Conservation (phyloP, 1,140 invertebrate genomes). For the Onthophagus taurus region DNA sequence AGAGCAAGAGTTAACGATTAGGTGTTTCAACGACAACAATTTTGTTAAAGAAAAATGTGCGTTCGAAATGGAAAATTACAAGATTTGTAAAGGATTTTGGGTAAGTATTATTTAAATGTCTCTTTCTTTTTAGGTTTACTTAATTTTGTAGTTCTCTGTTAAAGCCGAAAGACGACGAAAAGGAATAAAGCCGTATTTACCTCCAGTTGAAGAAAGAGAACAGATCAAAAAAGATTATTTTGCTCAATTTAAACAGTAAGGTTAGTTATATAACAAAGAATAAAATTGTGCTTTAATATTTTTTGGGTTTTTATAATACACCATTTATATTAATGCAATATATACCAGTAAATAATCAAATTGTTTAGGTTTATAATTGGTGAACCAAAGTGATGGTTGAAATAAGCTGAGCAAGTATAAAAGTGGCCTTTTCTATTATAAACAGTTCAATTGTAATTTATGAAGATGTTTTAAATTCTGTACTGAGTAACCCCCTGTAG, state of each 20-base stretch:
- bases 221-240: slow-evolving; percentile 41
- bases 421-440: too few relatives aligned
- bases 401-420: too few relatives aligned
- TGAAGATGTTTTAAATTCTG: too few relatives aligned
- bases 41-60: slow-evolving; percentile 51
- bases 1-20: slow-evolving; percentile 50
- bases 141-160: slow-evolving; percentile 4
- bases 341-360: too few relatives aligned
- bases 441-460: too few relatives aligned
- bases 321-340: too few relatives aligned
- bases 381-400: too few relatives aligned
- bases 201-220: slow-evolving; percentile 41
- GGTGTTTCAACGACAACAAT: slow-evolving; percentile 49
- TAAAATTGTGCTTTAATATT: background rate
- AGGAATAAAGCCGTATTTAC: slow-evolving; percentile 42
- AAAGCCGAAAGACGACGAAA: slow-evolving; percentile 37
- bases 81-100: slow-evolving; percentile 43
- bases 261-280: slow-evolving; percentile 3
- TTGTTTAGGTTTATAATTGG: too few relatives aligned
- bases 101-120: slow-evolving; percentile 18
- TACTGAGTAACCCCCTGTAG: too few relatives aligned
- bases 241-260: slow-evolving; percentile 9
- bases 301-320: slow-evolving; percentile 3
- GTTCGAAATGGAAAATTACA: slow-evolving; percentile 54
- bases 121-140: background rate